These are phyloP conservation scores for Mechanitis messenoides DNA, from an alignment of 2,888 invertebrate species.

Conservation along the genomic window DNA sequence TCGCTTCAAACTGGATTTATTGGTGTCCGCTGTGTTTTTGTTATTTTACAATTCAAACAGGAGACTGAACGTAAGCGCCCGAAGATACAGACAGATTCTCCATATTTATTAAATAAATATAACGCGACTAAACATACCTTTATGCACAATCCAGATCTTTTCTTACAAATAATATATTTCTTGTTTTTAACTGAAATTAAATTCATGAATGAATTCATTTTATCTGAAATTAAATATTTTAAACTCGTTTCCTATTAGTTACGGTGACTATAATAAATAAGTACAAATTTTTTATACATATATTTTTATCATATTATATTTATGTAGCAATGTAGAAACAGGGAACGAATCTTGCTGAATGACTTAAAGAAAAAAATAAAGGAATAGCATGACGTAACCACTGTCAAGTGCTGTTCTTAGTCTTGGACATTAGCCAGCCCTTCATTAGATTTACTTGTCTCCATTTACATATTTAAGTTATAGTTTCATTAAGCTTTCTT, in stretches of 20 bases:
- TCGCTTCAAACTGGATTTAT: slow-evolving; percentile 63
- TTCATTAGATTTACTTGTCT: background rate
- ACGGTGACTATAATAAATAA: too few species aligned
- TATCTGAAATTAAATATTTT: too few species aligned
- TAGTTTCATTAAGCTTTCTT: too few species aligned
- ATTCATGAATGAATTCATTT: too few species aligned
- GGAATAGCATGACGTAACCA: slow-evolving; percentile 8
- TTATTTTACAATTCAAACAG: slow-evolving; percentile 55
- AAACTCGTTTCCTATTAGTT: too few species aligned
- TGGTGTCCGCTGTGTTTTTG: slow-evolving; percentile 64
- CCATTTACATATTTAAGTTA: background rate
- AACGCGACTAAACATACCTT: too few species aligned
- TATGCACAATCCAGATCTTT: too few species aligned
- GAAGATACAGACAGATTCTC: slow-evolving; percentile 29
- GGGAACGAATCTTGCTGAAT: slow-evolving; percentile 4
- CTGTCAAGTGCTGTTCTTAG: slow-evolving; percentile 10
- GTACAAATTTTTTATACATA: too few species aligned
- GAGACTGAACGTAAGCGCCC: slow-evolving; percentile 40
- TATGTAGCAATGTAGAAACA: background rate
- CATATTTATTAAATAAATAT: too few species aligned
- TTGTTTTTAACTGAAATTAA: too few species aligned
- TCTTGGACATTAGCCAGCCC: background rate
- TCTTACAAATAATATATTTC: too few species aligned
- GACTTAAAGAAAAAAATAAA: slow-evolving; percentile 4
- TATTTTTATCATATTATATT: too few species aligned